phyloP scores from a whole-genome alignment of 2,888 invertebrate genomes.

The Leptinotarsa rubiginosa region DNA sequence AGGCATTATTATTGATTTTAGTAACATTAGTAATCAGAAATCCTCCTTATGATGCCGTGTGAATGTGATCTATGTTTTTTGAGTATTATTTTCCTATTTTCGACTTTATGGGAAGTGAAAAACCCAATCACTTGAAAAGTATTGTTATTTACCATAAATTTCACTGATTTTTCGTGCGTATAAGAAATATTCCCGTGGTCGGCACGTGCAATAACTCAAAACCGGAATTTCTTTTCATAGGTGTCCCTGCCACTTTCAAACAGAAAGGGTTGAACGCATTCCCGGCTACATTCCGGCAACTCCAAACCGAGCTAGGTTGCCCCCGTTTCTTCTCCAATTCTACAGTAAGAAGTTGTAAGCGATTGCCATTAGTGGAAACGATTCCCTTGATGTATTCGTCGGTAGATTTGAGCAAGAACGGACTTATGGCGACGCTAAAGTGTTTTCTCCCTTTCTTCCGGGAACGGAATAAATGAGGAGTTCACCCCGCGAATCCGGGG shows the following conservation, averaged over 20 bases:
- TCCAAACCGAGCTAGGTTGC: not conserved
- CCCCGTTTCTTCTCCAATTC: not conserved
- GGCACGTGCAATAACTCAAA: not conserved
- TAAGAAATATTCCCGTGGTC: not conserved
- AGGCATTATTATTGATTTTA: too few species aligned
- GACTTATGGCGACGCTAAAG: constrained; percentile 6
- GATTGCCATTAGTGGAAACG: constrained; percentile 11
- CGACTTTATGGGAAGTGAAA: too few species aligned
- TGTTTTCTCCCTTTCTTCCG: not conserved
- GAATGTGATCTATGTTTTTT: too few species aligned
- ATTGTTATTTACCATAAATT: too few species aligned
- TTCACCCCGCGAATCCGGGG: not conserved
- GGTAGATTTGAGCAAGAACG: constrained; percentile 1
- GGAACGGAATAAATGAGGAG: not conserved
- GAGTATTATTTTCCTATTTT: too few species aligned
- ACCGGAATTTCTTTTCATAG: not conserved
- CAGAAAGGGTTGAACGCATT: not conserved
- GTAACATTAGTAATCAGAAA: too few species aligned
- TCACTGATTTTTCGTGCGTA: not conserved
- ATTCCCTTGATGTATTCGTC: not conserved
- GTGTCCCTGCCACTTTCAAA: not conserved
- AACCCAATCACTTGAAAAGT: too few species aligned
- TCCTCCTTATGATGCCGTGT: too few species aligned
- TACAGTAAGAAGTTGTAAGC: constrained; percentile 7
- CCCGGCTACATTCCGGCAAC: not conserved